phyloP scores from a whole-genome alignment of 2,888 invertebrate genomes.

The Pachliopta kotzebuea region DNA sequence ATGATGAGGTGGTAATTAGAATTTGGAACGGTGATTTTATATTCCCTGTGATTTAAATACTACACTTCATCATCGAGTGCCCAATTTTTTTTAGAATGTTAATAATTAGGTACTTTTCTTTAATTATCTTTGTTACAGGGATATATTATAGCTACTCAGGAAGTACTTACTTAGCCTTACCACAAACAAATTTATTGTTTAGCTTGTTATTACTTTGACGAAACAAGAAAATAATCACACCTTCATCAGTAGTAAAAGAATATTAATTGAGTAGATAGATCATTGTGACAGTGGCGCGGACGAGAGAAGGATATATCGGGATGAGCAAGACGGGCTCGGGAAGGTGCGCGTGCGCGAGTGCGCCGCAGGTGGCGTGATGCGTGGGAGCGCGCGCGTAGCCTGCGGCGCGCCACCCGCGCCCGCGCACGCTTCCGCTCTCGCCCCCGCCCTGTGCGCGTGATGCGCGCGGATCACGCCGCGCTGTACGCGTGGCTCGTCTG shows the following conservation, averaged over 20 bases:
- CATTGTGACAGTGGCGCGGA: conserved; percentile 55
- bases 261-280: not conserved
- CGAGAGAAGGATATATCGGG: conserved; percentile 56
- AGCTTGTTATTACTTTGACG: too few species aligned
- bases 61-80: too few species aligned
- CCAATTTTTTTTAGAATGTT: too few species aligned
- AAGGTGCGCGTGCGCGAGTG: conserved; percentile 48
- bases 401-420: conserved; percentile 42
- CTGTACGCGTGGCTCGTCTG: conserved; percentile 80
- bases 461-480: conserved; percentile 77
- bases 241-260: not conserved
- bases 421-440: conserved; percentile 51
- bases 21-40: too few species aligned
- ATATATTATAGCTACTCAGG: too few species aligned
- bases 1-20: too few species aligned
- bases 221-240: too few species aligned
- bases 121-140: too few species aligned
- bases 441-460: conserved; percentile 64
- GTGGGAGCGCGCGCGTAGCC: conserved; percentile 52
- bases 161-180: too few species aligned
- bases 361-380: conserved; percentile 59
- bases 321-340: conserved; percentile 53
- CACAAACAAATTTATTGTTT: too few species aligned
- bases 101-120: too few species aligned
- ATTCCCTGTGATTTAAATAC: too few species aligned